Evolutionary conservation across 2,797 vertebrate species (phyloP).

Genomic region (Notolabrus celidotus): DNA sequence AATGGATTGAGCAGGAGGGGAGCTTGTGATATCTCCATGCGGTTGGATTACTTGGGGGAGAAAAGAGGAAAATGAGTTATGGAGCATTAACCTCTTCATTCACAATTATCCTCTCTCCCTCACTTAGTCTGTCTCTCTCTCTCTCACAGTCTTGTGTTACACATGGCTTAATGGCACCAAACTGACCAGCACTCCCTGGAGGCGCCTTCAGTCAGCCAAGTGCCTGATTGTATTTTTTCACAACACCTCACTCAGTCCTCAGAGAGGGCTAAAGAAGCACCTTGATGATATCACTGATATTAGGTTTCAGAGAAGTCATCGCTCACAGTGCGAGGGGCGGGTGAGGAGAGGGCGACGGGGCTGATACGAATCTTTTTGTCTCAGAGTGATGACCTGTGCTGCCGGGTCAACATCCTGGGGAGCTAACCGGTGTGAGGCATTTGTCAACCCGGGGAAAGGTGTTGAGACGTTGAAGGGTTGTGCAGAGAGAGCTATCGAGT

Average conservation of each 20-base stretch:
- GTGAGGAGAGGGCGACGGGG: slow-evolving; percentile 42
- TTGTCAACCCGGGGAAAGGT: slow-evolving; percentile 80
- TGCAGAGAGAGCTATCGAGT: slow-evolving; percentile 76
- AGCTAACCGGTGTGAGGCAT: slow-evolving; percentile 73
- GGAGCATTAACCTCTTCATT: slow-evolving; percentile 76
- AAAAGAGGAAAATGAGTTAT: slow-evolving; percentile 70
- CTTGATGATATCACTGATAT: slow-evolving; percentile 85
- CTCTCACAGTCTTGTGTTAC: slow-evolving; percentile 74
- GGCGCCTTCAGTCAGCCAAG: slow-evolving; percentile 62
- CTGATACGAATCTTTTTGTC: slow-evolving; percentile 85
- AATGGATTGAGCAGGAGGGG: slow-evolving; percentile 56
- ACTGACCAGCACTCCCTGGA: slow-evolving; percentile 72
- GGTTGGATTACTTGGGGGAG: slow-evolving; percentile 58
- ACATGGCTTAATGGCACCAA: slow-evolving; percentile 76
- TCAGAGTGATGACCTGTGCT: slow-evolving; percentile 79
- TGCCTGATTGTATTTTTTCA: slow-evolving; percentile 69
- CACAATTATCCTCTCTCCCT: slow-evolving; percentile 50
- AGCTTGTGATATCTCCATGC: slow-evolving; percentile 57
- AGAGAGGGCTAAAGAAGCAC: slow-evolving; percentile 72
- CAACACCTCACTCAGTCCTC: slow-evolving; percentile 68
- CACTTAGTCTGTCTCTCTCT: slow-evolving; percentile 3
- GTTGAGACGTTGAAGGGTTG: slow-evolving; percentile 79
- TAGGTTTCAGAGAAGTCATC: slow-evolving; percentile 83
- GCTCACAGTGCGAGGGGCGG: slow-evolving; percentile 62
- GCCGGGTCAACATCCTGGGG: slow-evolving; percentile 81